Evolutionary conservation across 2,113 vertebrate species (phyloP), one percentile per base, ranked within the genome.

Genomic region (Nerophis ophidion): DNA sequence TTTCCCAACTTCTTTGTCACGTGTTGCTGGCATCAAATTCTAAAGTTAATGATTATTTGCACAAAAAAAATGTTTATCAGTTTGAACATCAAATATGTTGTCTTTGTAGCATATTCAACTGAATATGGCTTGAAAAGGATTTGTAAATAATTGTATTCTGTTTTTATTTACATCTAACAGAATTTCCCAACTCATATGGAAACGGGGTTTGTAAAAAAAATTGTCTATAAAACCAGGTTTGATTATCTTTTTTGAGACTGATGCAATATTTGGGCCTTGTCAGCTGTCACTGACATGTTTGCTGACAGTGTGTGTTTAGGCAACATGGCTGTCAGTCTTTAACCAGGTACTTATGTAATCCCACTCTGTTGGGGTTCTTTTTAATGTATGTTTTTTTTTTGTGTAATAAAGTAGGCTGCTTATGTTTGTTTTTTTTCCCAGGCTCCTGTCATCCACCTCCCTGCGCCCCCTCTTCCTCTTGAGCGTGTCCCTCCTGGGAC

Each of bases 401-500:
- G 6, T 26, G 5, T 5, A 19, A 50, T 2, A 1, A 54, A 54
- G 14, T 15, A 8, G 2, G 0, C 4, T 46, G 42, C 16, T 3
- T 26, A 1, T 42, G 15, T 34, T 57, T 36, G 1, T 62, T 47
- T 65, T 8, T 52, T 34, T 7, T 57, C 61, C 5, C 84, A 98
- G 97, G 96, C 81, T 99, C 55, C 84, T 99, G 81, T 97, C 96
- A 0, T 95, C 94, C 66, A 93, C 94, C 4, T 93, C 93, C 47
- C 80, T 96, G 54, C 89, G 97, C 62, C 95, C 96, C 19, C 58
- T 98, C 26, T 99, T 98, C 82, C 83, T 99, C 16, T 70, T 97
- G 62, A 93, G 94, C 61, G 77, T 93, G 71, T 92, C 92, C 11
- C 89, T 98, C 67, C 79, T 99, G 75, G 92, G 91, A 19, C 82